Conservation (phyloP, 2,797 vertebrate genomes). For the Pseudomugil tenellus region DNA sequence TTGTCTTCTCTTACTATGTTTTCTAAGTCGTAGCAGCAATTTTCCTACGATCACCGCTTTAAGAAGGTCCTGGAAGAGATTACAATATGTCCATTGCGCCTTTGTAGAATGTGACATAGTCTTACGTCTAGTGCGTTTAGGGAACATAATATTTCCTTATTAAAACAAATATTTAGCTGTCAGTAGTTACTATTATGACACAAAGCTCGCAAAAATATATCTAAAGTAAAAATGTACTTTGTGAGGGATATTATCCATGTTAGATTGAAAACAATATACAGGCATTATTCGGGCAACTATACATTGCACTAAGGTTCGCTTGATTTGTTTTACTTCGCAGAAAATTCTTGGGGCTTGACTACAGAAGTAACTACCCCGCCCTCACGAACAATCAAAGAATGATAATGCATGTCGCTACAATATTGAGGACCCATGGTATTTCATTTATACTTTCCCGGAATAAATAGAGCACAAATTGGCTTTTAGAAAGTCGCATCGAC, state of each 20-base stretch:
- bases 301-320: slow-evolving; percentile 31
- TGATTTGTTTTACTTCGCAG: slow-evolving; percentile 12
- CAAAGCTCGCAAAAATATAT: fast-evolving
- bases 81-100: slow-evolving; percentile 78
- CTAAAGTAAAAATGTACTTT: background rate
- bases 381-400: background rate
- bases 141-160: background rate
- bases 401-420: fast-evolving
- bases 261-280: background rate
- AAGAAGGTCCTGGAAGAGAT: slow-evolving; percentile 84
- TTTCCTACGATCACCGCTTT: slow-evolving; percentile 85
- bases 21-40: slow-evolving; percentile 83
- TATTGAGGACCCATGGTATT: slow-evolving; percentile 7
- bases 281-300: slow-evolving; percentile 59
- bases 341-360: fast-evolving
- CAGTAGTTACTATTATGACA: background rate
- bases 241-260: background rate
- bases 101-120: slow-evolving; percentile 59
- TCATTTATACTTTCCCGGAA: background rate
- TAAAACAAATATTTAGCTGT: background rate
- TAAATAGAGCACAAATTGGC: background rate
- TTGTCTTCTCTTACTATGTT: slow-evolving; percentile 72
- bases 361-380: slow-evolving; percentile 24
- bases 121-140: background rate
- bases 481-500: fast-evolving